Conservation (phyloP, 2,113 vertebrate genomes). For the Ceyx cyanopectus region DNA sequence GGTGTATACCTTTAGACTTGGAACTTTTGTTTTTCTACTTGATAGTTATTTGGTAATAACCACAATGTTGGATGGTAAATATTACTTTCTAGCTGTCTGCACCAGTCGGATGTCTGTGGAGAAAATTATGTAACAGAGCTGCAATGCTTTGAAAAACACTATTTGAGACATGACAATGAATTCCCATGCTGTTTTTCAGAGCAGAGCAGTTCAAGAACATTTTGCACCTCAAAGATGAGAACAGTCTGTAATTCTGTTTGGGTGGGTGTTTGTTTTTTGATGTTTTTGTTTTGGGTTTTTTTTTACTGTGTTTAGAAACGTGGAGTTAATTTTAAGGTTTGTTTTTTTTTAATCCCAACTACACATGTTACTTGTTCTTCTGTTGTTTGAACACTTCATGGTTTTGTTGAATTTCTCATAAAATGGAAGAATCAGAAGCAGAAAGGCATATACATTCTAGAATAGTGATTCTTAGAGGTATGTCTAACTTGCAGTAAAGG, state of each 20-base stretch:
- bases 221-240: conserved; percentile 58
- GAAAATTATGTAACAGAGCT: conserved; percentile 45
- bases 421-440: not conserved
- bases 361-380: conserved; percentile 14
- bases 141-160: conserved; percentile 60
- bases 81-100: conserved; percentile 20
- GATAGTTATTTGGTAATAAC: conserved; percentile 13
- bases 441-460: not conserved
- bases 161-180: conserved; percentile 56
- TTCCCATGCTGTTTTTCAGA: conserved; percentile 61
- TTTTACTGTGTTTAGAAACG: conserved; percentile 32
- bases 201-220: conserved; percentile 67
- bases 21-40: not conserved
- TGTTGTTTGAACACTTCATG: conserved; percentile 5
- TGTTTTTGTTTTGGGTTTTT: not conserved
- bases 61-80: not conserved
- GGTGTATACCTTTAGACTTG: not conserved
- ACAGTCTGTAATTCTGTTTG: conserved; percentile 50
- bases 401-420: not conserved
- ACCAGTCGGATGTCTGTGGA: conserved; percentile 38
- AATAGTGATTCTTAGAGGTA: not conserved
- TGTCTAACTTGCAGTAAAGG: not conserved
- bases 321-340: conserved; percentile 49
- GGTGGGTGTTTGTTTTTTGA: not conserved
- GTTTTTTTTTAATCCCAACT: not conserved